Base-by-base conservation (phyloP, 2,888 invertebrate genomes). In the Melinaea marsaeus region DNA sequence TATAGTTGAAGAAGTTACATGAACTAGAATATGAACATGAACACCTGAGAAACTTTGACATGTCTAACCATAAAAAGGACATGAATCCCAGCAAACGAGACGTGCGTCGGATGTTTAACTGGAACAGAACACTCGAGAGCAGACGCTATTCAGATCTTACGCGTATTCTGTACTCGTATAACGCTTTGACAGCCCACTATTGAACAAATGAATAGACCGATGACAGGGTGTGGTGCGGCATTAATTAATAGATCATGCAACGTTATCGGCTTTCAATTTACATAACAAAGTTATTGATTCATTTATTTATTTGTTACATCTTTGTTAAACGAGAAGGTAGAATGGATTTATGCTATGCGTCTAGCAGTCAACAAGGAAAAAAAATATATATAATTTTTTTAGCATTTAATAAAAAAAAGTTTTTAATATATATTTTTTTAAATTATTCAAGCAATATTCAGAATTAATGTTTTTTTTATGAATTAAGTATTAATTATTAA, bases 81-180 rank as follows among this genome's bases (percentile, higher is more conserved):
- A 65, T 58, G 63, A 61, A 60, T 66, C 55, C 60, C 42, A 59
- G 60, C 63, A 61, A 62, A 65, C 65, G 65, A 56, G 71, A 64
- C 75, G 66, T 80, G 80, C 81, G 83, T 84, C 81, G 83, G 83
- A 85, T 84, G 79, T 79, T 78, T 79, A 82, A 77, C 78, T 72
- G 72, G 63, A 68, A 66, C 67, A 69, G 63, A 64, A 65, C 69
- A 83, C 86, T 87, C 84, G 84, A 89, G 83, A 83, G 84, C 88
- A 89, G 87, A 86, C 88, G 80, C 86, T 83, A 89, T 89, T 88
- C 86, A 89, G 71, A 72, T 74, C 67, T 71, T 72, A 79, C 84
- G 86, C 84, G 85, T 86, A 79, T 67, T 73, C 72, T 72, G 68
- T 73, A 22, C 22, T 22, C 22, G 22, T 22, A 72, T 75, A 71